Base-by-base conservation (phyloP, 2,888 invertebrate genomes). In the Macrostomum cliftonense region DNA sequence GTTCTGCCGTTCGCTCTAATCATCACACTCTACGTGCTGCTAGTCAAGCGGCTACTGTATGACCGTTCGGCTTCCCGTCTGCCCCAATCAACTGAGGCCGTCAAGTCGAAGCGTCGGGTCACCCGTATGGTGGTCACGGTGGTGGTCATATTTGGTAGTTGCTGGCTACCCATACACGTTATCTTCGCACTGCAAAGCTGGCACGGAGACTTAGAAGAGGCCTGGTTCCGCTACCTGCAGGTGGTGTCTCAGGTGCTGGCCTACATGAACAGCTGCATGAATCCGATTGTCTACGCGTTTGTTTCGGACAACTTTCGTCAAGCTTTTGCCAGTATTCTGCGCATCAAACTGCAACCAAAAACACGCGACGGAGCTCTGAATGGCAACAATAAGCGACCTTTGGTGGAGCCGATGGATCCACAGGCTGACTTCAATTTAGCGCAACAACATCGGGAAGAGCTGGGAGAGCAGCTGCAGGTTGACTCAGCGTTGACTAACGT, bases 151-250 rank as follows among this genome's bases (percentile, higher is more conserved):
- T 91, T 91, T 70, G 87, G 88, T 17, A 76, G 86, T 39, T 87
- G 88, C 72, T 89, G 89, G 89, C 79, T 83, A 61, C 91, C 91
- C 21, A 83, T 91, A 63, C 87, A 88, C 76, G 77, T 87, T 5
- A 65, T 69, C 47, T 71, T 72, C 54, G 63, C 72, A 49, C 74
- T 82, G 56, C 83, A 83, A 69, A 80, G 81, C 14, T 71, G 84
- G 56, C 76, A 79, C 54, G 68, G 74, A 44, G 84, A 82, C 71
- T 77, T 78, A 0, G 64, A 71, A 21, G 74, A 77, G 63, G 53
- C 52, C 12, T 17, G 54, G 77, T 79, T 46, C 78, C 80, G 64
- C 7, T 61, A 61, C 14, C 43, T 65, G 1, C 63, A 65, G 52
- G 61, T 72, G 51, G 60, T 63, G 14, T 59, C 65, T 12, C 70